Evolutionary conservation across 2,113 vertebrate species (phyloP), one percentile per base, ranked within the genome.

Genomic region (Tragulus kanchil): DNA sequence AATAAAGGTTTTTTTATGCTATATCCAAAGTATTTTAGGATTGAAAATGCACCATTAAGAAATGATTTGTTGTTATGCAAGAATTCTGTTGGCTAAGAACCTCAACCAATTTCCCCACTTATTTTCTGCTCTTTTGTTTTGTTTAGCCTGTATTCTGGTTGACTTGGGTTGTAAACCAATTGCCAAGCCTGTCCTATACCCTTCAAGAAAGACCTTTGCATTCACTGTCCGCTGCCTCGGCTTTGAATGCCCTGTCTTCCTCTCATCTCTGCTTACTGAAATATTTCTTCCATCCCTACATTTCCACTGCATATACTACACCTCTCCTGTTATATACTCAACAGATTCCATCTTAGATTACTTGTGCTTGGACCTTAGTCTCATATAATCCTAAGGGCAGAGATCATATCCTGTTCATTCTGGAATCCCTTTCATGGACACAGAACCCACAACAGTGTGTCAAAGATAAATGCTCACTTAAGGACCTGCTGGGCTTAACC

Each of bases 401-500:
- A 93, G 15, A 71, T 64, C 31, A 54, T 54, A 23, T 59, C 19
- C 21, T 59, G 17, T 59, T 89, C 78, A 78, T 71, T 25, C n/a
- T 12, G 6, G 52, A 84, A 85, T 23, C 31, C 42, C 12, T 73
- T 23, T 21, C 61, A 56, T 1, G 17, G 26, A 85, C 61, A 67
- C 5, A 45, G 26, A 85, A 92, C 31, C 48, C 73, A 48, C 36
- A 59, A 77, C 13, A 62, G 8, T 90, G n/a, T 8, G 52, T 28
- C 9, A 16, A 16, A 89, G 2, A 2, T 52, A 90, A 82, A 42
- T 25, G 3, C 92, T 93, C 62, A 94, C 26, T 73, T 94, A 96
- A 90, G 64, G 25, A 85, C 54, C 77, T 71, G 17, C 54, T 89
- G 54, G 52, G 48, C 85, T 94, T 45, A 78, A 97, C 58, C 64